Base-by-base conservation (phyloP, 2,113 vertebrate genomes). In the Myodes glareolus region DNA sequence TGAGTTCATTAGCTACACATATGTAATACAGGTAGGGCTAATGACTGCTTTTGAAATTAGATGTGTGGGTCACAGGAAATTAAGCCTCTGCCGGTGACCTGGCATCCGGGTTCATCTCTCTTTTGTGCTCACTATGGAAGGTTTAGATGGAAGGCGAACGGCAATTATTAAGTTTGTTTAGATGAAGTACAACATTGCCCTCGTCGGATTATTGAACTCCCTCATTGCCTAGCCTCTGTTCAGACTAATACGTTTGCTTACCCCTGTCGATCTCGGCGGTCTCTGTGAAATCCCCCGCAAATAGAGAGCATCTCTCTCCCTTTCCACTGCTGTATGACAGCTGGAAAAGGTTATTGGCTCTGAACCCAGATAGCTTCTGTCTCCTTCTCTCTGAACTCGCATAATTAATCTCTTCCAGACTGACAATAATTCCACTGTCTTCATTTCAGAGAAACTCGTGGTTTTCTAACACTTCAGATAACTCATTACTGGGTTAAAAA, bases 381-480 rank as follows among this genome's bases (percentile, higher is more conserved):
- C 97, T 90, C 95, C 92, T 91, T 97, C 87, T 73, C 94, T 97
- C 92, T 95, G 87, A 98, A 97, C 91, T 97, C 91, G 95, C 94
- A 92, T 96, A 98, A 98, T 98, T 98, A 97, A 98, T 98, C 98
- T 97, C 98, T 97, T 96, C 75, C 87, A 95, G 65, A 93, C 97
- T 98, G 97, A 92, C 93, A 97, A 90, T 97, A 98, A 97, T 97
- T 98, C 95, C 97, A 63, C 97, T 97, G 9, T 97, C 92, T 97
- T 95, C 89, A 94, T 94, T 95, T 96, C 86, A 91, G 96, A 94
- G 77, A 92, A 96, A 88, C 75, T 96, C 78, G 73, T 91, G 88
- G 55, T 93, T 97, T 88, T 90, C 97, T 81, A 94, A 33, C 65
- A 96, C 94, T 98, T 97, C 95, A 98, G 92, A 93, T 97, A 97